Base-by-base conservation (phyloP, 2,113 vertebrate species). In the Neodontobutis hainanensis region DNA sequence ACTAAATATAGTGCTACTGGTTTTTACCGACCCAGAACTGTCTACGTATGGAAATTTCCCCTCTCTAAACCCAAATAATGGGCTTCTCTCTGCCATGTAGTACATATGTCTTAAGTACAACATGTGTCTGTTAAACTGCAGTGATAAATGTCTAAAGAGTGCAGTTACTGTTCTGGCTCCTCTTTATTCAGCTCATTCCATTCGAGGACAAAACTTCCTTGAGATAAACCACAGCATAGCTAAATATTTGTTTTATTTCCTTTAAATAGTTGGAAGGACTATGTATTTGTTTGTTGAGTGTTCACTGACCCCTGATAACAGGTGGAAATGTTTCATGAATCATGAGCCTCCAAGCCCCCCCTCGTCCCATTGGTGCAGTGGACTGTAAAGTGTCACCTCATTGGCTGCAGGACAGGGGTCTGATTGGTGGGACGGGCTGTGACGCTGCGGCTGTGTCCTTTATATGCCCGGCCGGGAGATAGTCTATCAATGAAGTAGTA, bases 401-500 rank as follows among this genome's bases (percentile, higher is more conserved):
- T 84, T 91, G 89, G 89, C 73, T 80, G 62, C 1, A n/a, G 35
- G 19, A 59, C 55, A 44, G 6, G 11, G 4, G 15, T 5, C 49
- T 1, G 56, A 87, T 84, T 86, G 82, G 87, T 46, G 9, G 16
- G 49, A 5, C 42, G 42, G 66, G 53, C 47, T 38, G 40, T 77
- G 89, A 90, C 86, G 77, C 70, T 40, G 55, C 60, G 47, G 60
- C 61, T 36, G 16, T 56, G 50, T 44, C 65, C 82, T 84, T 81
- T 92, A 92, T 83, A 92, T 85, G 83, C 57, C 16, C 4, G 6
- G 44, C 48, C 16, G 47, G 53, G 74, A 86, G 83, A 81, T 78
- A 69, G 80, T 87, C 84, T 89, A 71, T 95, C 92, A 95, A 95
- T 96, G 95, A 94, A 93, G 84, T 88, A 85, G 82, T 84, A 80